A percentile compares a stretch with the other conserved stretches of the same genome.
Evolutionary conservation across 1,140 invertebrate genomes (phyloP).

Genomic region (Drosophila kurseongensis): DNA sequence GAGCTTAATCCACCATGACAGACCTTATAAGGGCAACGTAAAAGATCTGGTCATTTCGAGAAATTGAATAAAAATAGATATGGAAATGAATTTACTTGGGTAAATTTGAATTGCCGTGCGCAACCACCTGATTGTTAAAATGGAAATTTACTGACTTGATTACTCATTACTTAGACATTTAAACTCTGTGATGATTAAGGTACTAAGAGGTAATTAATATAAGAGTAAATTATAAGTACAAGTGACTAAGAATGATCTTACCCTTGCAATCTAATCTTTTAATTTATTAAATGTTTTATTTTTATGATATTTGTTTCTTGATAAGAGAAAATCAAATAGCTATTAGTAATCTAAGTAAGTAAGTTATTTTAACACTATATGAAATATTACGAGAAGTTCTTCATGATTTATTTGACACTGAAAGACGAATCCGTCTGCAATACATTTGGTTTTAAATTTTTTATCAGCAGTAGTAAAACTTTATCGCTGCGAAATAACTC

Average conservation of each 20-base stretch:
- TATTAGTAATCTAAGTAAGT: neutral
- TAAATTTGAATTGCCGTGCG: conserved; percentile 2
- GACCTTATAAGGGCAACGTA: conserved; percentile 20
- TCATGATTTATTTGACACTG: neutral
- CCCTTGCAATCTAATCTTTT: too few relatives aligned
- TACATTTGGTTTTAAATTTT: neutral
- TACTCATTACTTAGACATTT: conserved; percentile 18
- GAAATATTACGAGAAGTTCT: neutral
- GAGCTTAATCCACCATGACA: conserved; percentile 12
- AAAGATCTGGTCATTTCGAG: conserved; percentile 20
- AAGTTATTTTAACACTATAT: neutral
- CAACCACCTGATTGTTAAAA: neutral
- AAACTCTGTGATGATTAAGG: too few relatives aligned
- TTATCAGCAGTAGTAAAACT: neutral
- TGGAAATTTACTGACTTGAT: conserved; percentile 12
- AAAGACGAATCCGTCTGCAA: neutral
- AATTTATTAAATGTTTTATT: too few relatives aligned
- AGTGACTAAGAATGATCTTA: too few relatives aligned
- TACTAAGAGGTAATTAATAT: too few relatives aligned
- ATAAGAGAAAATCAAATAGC: too few relatives aligned
- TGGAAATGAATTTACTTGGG: conserved; percentile 16
- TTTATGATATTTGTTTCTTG: too few relatives aligned
- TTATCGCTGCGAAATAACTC: conserved; percentile 1
- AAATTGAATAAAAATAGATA: conserved; percentile 16
- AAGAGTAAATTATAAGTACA: too few relatives aligned